phyloP scores from a whole-genome alignment of 1,140 invertebrate species.

The Trinorchestia longiramus region DNA sequence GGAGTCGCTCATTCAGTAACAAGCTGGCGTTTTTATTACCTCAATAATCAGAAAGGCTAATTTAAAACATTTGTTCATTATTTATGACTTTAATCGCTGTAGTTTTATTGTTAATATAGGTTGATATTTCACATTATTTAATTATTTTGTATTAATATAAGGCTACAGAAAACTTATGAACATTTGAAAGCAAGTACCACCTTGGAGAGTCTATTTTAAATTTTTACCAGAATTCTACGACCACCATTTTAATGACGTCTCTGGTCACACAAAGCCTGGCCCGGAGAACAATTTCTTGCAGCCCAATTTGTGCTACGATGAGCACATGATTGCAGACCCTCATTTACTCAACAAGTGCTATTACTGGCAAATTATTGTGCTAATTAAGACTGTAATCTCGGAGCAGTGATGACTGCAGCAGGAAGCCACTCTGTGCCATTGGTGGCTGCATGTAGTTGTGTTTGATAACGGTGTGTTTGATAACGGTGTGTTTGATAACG shows the following conservation, averaged over 20 bases:
- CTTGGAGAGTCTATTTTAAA: no score
- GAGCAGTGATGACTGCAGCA: background rate
- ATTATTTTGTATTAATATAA: no score
- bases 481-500: background rate
- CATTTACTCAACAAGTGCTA: background rate
- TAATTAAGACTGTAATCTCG: slow-evolving; percentile 1
- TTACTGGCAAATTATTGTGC: background rate
- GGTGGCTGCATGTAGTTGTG: background rate
- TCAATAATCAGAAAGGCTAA: no score
- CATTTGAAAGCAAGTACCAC: no score
- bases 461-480: background rate
- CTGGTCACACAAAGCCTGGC: background rate
- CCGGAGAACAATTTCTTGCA: background rate
- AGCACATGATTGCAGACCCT: background rate
- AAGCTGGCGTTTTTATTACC: no score
- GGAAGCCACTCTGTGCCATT: background rate
- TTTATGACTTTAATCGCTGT: no score
- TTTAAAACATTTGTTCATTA: no score
- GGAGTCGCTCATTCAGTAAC: no score
- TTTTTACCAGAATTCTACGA: no score
- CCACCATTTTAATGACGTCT: background rate
- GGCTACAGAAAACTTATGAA: no score
- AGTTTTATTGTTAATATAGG: no score
- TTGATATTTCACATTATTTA: no score
- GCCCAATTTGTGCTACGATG: background rate